A percentile compares a stretch with the other conserved stretches of the same genome.
phyloP scores from a whole-genome alignment of 2,113 vertebrate species.

The Hiodon tergisus region DNA sequence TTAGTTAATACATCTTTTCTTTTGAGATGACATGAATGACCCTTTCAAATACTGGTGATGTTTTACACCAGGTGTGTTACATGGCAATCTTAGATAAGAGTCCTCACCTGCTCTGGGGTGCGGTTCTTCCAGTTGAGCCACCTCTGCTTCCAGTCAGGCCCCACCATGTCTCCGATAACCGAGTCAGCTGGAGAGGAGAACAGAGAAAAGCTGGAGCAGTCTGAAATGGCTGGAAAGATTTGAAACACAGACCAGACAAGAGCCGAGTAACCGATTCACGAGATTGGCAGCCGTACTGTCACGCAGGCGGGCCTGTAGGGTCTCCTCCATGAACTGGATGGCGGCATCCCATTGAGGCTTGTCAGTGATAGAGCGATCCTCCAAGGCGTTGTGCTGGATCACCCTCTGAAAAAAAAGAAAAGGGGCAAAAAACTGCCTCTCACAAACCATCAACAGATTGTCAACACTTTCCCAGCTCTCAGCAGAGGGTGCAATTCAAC shows the following conservation, averaged over 20 bases:
- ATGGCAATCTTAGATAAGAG: not conserved
- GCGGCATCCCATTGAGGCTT: conserved; percentile 98
- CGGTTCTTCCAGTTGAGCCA: conserved; percentile 86
- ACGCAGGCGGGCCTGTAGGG: conserved; percentile 84
- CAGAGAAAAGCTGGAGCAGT: not conserved
- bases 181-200: conserved; percentile 72
- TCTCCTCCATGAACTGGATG: conserved; percentile 98
- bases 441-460: too few relatives aligned
- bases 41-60: not conserved
- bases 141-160: conserved; percentile 89
- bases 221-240: not conserved
- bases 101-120: conserved; percentile 81
- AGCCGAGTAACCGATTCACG: not conserved
- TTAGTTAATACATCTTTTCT: too few relatives aligned
- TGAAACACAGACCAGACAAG: not conserved
- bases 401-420: conserved; percentile 69
- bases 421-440: too few relatives aligned
- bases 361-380: conserved; percentile 96
- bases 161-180: conserved; percentile 91
- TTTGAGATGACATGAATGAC: too few relatives aligned
- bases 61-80: not conserved
- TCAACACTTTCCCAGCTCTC: too few relatives aligned
- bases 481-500: too few relatives aligned
- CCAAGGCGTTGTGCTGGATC: conserved; percentile 95
- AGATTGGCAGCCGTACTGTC: conserved; percentile 75